A percentile compares a stretch with the other conserved stretches of the same genome.
Conservation (phyloP, 2,797 vertebrate species). For the Ciconia nigra region DNA sequence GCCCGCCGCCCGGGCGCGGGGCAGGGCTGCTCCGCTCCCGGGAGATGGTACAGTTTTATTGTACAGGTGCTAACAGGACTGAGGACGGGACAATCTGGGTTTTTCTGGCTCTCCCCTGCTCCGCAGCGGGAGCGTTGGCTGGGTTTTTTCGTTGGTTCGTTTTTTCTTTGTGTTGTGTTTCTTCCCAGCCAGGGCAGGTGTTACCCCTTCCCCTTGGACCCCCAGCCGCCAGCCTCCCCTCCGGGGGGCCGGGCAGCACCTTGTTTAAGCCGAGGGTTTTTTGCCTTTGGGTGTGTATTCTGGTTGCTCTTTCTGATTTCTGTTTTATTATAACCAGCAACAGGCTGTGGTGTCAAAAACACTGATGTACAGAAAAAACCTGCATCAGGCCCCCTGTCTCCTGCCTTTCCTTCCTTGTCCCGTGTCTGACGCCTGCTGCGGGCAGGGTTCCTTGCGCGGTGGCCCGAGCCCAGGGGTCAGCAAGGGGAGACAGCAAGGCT, state of each 20-base stretch:
- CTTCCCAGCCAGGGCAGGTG: constrained; percentile 53
- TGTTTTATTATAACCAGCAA: constrained; percentile 78
- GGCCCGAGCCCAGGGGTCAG: neutral
- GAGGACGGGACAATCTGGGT: constrained; percentile 73
- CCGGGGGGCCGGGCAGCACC: constrained; percentile 2
- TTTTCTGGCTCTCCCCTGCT: constrained; percentile 29
- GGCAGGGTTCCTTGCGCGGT: neutral
- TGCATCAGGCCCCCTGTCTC: constrained; percentile 64
- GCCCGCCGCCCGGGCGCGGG: neutral
- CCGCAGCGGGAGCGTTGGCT: constrained; percentile 26
- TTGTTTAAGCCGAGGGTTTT: constrained; percentile 66
- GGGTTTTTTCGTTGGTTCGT: constrained; percentile 11
- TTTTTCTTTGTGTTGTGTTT: constrained; percentile 76
- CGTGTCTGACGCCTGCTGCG: neutral
- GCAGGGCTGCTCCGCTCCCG: constrained; percentile 20
- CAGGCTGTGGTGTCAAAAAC: constrained; percentile 80
- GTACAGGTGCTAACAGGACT: constrained; percentile 96
- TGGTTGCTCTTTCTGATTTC: constrained; percentile 72
- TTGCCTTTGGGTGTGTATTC: constrained; percentile 75
- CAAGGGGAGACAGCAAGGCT: neutral
- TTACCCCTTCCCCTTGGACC: neutral
- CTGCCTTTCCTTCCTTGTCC: constrained; percentile 26
- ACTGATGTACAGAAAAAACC: constrained; percentile 79
- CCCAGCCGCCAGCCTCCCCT: neutral
- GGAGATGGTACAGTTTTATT: constrained; percentile 96